A percentile compares a stretch with the other conserved stretches of the same genome.
Conservation (phyloP, 2,113 vertebrate genomes). For the Syrrhaptes paradoxus region DNA sequence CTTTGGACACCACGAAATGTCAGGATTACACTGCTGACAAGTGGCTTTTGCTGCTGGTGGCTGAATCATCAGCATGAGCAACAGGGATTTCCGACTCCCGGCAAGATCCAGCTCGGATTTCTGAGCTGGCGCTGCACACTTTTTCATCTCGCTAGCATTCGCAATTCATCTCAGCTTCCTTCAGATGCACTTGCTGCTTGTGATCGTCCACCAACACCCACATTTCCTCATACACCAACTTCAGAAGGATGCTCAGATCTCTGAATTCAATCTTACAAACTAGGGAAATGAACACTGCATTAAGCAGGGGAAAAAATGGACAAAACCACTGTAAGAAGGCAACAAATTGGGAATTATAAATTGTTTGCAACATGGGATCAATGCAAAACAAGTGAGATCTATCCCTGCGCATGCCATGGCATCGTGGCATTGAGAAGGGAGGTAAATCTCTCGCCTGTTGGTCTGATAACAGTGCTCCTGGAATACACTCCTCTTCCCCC, state of each 20-base stretch:
- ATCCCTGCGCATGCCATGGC: rapidly evolving
- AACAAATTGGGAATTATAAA: not conserved
- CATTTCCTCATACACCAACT: not conserved
- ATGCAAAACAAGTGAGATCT: not conserved
- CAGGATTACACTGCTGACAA: not conserved
- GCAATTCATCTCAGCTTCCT: not conserved
- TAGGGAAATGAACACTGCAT: not conserved
- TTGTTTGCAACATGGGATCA: not conserved
- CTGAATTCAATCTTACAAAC: not conserved
- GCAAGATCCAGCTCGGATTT: not conserved
- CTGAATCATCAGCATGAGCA: not conserved
- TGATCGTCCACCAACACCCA: not conserved
- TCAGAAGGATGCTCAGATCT: not conserved
- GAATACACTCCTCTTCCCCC: not conserved
- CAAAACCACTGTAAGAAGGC: not conserved
- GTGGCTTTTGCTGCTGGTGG: not conserved
- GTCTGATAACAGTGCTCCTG: not conserved
- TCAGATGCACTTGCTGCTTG: not conserved
- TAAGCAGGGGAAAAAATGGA: not conserved
- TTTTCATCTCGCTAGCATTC: not conserved
- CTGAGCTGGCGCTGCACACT: not conserved
- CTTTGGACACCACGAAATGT: not conserved
- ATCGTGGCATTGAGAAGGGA: not conserved
- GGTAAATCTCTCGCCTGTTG: not conserved
- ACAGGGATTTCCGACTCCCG: not conserved